Evolutionary conservation across 1,140 invertebrate genomes (phyloP).

Genomic region (Hypothenemus hampei): DNA sequence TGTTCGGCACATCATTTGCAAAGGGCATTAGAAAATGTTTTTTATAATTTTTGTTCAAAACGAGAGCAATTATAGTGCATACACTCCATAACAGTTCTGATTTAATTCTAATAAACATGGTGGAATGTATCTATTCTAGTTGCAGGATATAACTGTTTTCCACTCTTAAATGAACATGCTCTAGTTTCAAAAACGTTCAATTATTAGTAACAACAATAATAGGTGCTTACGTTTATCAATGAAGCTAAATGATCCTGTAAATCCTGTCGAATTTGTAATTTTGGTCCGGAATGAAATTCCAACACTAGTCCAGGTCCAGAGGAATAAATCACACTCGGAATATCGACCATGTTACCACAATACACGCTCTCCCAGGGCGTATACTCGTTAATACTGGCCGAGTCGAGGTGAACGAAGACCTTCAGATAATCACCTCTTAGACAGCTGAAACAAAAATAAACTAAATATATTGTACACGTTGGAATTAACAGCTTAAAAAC

Average conservation of each 20-base stretch:
- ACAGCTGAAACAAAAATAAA: slow-evolving; percentile 61
- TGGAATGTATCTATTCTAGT: too few relatives aligned
- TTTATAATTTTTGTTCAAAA: too few relatives aligned
- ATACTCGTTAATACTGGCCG: slow-evolving; percentile 70
- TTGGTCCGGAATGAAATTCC: slow-evolving; percentile 68
- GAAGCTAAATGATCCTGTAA: slow-evolving; percentile 74
- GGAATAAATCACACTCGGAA: slow-evolving; percentile 74
- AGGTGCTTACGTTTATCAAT: slow-evolving; percentile 70
- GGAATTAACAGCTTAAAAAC: not conserved
- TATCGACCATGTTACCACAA: slow-evolving; percentile 67
- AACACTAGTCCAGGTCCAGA: slow-evolving; percentile 72
- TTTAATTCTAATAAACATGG: too few relatives aligned
- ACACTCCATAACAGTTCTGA: too few relatives aligned
- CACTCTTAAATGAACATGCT: too few relatives aligned
- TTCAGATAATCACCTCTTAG: slow-evolving; percentile 71
- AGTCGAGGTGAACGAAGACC: slow-evolving; percentile 70
- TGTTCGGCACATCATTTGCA: too few relatives aligned
- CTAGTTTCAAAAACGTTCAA: too few relatives aligned
- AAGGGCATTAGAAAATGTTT: too few relatives aligned
- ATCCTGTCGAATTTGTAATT: slow-evolving; percentile 64
- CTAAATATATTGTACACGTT: slow-evolving; percentile 4
- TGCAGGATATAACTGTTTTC: too few relatives aligned
- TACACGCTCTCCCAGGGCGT: slow-evolving; percentile 70
- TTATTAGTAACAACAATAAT: too few relatives aligned
- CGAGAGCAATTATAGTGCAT: too few relatives aligned